Conservation (phyloP, 2,113 vertebrate species). For the Catagonus wagneri region DNA sequence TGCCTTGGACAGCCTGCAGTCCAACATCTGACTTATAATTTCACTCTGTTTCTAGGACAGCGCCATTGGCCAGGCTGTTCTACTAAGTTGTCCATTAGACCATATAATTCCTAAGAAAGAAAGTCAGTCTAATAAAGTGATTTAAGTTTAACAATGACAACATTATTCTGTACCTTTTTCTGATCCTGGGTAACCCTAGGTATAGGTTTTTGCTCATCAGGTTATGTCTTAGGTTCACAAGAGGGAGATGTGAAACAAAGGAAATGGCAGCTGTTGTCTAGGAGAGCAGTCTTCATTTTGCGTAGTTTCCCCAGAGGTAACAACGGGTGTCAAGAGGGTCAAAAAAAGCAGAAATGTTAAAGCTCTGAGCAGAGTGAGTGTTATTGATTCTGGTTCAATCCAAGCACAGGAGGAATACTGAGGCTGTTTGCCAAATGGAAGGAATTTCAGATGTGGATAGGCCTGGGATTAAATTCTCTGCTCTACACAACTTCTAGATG, state of each 20-base stretch:
- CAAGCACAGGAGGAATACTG: not conserved
- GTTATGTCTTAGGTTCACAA: not conserved
- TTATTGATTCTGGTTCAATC: not conserved
- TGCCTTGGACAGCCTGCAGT: not conserved
- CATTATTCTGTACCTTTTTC: not conserved
- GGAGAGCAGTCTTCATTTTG: not conserved
- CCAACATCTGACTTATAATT: too few relatives aligned
- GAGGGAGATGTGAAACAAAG: not conserved
- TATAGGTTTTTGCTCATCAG: not conserved
- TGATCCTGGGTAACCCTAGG: not conserved
- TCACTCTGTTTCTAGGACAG: not conserved
- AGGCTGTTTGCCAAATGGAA: not conserved
- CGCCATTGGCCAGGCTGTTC: not conserved
- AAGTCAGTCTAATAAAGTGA: not conserved
- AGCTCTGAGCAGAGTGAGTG: not conserved
- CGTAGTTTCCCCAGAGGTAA: not conserved
- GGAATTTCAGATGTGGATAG: not conserved
- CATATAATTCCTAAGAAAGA: not conserved
- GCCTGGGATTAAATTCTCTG: not conserved
- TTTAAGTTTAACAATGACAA: not conserved
- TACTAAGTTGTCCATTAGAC: not conserved
- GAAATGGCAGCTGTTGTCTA: too few relatives aligned
- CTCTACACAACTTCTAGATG: not conserved
- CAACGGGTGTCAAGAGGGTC: accelerated
- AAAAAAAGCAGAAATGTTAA: not conserved